Evolutionary conservation across 2,797 vertebrate species (phyloP), one percentile per base, ranked within the genome.

Genomic region (Spea hammondii): DNA sequence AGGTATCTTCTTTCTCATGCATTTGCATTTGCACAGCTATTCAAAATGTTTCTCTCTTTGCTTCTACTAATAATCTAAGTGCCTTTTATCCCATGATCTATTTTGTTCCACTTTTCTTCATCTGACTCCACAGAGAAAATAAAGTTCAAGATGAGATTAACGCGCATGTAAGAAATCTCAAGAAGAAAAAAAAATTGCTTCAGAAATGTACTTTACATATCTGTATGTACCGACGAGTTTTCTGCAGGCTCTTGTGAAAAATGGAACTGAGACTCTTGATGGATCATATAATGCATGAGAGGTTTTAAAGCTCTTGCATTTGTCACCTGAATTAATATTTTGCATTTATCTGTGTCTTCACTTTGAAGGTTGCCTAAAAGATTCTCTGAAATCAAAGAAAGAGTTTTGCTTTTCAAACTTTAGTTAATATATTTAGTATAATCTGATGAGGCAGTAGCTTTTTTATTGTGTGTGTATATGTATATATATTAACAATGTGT

Each of bases 61-160:
- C 75, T 82, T 82, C 64, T 11, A 50, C 69, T 77, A 82, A 82
- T 82, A 74, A 82, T 82, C 79, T 77, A 77, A 77, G 75, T 77
- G 75, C 44, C 74, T 82, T 82, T 82, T 73, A 77, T 77, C 79
- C 46, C 55, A 57, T 82, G 74, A 82, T 77, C 70, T 77, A 68
- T 82, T 76, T 67, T 70, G 70, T 82, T 73, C 69, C 69, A 77
- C 53, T 72, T 74, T 64, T 76, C 48, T 81, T 77, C 69, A 81
- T 77, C 74, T 73, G 55, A 46, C 55, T 77, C 74, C 70, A 74
- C n/a, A 73, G 79, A 82, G 79, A 73, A 82, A 77, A 82, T 73
- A 77, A 77, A 73, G 70, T 77, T 73, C 79, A 82, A 77, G 59
- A 82, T 82, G 65, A 77, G 70, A 77, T 82, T 72, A 82, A 70